A percentile compares a stretch with the other conserved stretches of the same genome.
phyloP scores from a whole-genome alignment of 2,113 vertebrate genomes.

The Percina caprodes region DNA sequence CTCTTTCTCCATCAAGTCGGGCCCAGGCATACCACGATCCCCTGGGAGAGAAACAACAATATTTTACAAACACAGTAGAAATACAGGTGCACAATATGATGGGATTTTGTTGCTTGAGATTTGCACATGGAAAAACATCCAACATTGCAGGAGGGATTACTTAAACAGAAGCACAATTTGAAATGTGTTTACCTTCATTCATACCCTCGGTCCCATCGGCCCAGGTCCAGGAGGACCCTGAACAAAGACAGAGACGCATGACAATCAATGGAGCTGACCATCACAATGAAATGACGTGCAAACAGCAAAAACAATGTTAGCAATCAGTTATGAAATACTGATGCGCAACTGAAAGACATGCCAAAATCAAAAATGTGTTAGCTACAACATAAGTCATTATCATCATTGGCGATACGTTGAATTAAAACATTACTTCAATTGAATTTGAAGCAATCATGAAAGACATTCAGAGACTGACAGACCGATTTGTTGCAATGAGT shows the following conservation, averaged over 20 bases:
- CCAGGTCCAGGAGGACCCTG: slow-evolving; percentile 89
- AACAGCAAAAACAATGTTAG: slow-evolving; percentile 35
- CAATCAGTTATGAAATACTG: slow-evolving; percentile 18
- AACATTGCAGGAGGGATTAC: too few species aligned
- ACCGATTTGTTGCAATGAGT: not conserved
- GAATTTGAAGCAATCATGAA: not conserved
- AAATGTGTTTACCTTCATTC: too few species aligned
- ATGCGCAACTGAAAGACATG: slow-evolving; percentile 61
- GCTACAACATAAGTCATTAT: slow-evolving; percentile 8
- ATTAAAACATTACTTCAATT: not conserved
- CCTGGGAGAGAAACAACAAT: slow-evolving; percentile 81
- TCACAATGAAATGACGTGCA: slow-evolving; percentile 24
- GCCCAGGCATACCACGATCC: slow-evolving; percentile 91
- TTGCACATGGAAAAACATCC: not conserved
- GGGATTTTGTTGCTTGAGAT: not conserved
- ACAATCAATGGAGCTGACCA: not conserved
- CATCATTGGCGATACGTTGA: not conserved
- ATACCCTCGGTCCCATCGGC: slow-evolving; percentile 92
- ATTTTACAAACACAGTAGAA: not conserved
- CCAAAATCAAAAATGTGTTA: slow-evolving; percentile 40
- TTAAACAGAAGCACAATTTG: too few species aligned
- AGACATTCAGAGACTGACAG: not conserved
- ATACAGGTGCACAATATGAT: not conserved
- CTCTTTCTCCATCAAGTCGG: slow-evolving; percentile 93
- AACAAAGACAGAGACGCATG: slow-evolving; percentile 26